Evolutionary conservation across 1,140 invertebrate genomes (phyloP).

Genomic region (Coptotermes formosanus): DNA sequence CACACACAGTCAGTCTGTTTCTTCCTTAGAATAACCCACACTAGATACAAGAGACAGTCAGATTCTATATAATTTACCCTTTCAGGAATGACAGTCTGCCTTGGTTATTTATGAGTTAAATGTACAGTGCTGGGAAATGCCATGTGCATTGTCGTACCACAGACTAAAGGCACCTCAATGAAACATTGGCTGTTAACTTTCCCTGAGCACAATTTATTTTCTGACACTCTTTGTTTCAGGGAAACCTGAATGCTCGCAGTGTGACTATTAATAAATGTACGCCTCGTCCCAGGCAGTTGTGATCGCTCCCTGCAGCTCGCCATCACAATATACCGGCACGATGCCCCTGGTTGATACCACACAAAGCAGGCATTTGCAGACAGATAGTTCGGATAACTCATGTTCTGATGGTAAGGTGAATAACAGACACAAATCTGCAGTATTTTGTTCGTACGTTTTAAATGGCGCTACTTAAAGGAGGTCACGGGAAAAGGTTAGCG

Average conservation of each 20-base stretch:
- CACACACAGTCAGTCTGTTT: too few relatives aligned
- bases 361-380: background rate
- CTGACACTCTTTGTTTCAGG: background rate
- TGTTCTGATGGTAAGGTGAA: background rate
- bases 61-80: too few relatives aligned
- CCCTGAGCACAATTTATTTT: background rate
- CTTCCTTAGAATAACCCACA: too few relatives aligned
- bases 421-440: background rate
- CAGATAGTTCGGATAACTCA: slow-evolving; percentile 17
- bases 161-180: too few relatives aligned
- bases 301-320: background rate
- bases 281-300: background rate
- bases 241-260: background rate
- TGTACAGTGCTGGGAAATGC: too few relatives aligned
- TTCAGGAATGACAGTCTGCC: too few relatives aligned
- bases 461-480: too few relatives aligned
- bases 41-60: too few relatives aligned
- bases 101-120: too few relatives aligned
- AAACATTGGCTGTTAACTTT: too few relatives aligned
- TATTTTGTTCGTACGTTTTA: background rate
- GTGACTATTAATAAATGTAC: background rate
- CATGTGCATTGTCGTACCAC: too few relatives aligned
- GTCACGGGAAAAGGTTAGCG: background rate
- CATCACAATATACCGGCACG: background rate
- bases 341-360: background rate